Percentiles rank a stretch among this genome's conserved stretches.
Conservation (phyloP, 2,888 invertebrate species). For the Diarsia dahlii region DNA sequence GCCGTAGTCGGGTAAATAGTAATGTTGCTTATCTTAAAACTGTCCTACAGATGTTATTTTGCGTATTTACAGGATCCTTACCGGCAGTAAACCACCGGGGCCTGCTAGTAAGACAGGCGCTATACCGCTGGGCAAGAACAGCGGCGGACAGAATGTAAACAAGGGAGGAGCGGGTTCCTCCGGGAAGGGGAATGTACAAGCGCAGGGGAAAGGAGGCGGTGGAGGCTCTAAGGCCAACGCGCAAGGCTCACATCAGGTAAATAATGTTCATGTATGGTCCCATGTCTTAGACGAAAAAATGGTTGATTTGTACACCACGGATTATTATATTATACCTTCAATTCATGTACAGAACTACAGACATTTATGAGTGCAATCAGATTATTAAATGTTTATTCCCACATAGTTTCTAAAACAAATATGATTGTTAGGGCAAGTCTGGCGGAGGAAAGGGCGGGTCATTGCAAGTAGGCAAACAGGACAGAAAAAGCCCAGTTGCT, state of each 20-base stretch:
- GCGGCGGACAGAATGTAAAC: constrained; percentile 72
- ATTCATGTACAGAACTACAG: no score
- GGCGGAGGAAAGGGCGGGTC: constrained; percentile 78
- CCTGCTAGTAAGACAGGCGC: constrained; percentile 90
- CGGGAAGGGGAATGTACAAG: constrained; percentile 74
- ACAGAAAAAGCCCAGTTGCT: constrained; percentile 92
- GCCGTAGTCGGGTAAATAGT: no score
- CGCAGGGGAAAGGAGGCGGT: constrained; percentile 78
- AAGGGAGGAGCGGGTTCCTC: constrained; percentile 75
- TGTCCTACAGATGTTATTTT: constrained; percentile 19
- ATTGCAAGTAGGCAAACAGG: constrained; percentile 83
- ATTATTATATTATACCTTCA: no score
- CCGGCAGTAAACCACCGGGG: constrained; percentile 89
- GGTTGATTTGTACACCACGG: not conserved
- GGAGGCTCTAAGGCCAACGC: constrained; percentile 76
- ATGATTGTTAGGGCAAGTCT: constrained; percentile 44
- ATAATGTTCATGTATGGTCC: not conserved
- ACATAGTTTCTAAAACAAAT: not conserved
- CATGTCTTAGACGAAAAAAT: not conserved
- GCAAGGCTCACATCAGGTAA: constrained; percentile 80
- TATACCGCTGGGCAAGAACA: constrained; percentile 80
- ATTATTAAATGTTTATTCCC: not conserved
- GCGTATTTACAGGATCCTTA: constrained; percentile 75
- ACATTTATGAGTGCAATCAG: not conserved
- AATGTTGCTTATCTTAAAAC: not conserved